Conservation (phyloP, 1,140 invertebrate genomes). For the Gerris buenoi region DNA sequence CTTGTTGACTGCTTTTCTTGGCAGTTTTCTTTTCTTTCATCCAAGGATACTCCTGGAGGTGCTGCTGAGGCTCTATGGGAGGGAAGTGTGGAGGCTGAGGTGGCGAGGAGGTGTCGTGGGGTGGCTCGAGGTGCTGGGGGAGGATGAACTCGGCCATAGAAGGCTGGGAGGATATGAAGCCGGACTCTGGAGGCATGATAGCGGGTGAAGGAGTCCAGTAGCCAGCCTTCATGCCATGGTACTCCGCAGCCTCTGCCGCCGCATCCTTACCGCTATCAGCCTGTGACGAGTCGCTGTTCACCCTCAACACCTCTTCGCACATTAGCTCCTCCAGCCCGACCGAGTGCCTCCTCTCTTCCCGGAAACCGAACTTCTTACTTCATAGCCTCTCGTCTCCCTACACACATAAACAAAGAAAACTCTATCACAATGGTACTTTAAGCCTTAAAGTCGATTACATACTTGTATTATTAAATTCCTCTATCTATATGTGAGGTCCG, state of each 20-base stretch:
- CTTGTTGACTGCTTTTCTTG: conserved; percentile 75
- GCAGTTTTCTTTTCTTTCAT: conserved; percentile 96
- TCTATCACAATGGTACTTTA: too few species aligned
- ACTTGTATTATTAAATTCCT: too few species aligned
- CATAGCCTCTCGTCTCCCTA: not conserved
- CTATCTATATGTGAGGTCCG: too few species aligned
- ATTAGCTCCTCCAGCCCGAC: conserved; percentile 14
- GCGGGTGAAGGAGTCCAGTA: not conserved
- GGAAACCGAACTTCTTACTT: not conserved
- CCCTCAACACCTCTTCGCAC: conserved; percentile 16
- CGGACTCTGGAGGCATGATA: conserved; percentile 43
- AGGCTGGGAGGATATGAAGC: conserved; percentile 81
- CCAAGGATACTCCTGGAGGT: conserved; percentile 86
- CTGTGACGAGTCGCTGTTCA: conserved; percentile 15
- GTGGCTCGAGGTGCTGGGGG: conserved; percentile 46
- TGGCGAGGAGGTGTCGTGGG: conserved; percentile 39
- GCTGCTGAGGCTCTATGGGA: conserved; percentile 39
- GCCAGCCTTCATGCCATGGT: conserved; percentile 6
- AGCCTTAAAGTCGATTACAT: too few species aligned
- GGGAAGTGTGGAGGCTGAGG: conserved; percentile 17
- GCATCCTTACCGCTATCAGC: conserved; percentile 17
- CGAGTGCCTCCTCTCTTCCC: not conserved
- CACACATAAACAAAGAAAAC: not conserved
- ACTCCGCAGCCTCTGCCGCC: conserved; percentile 14
- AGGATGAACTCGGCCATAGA: conserved; percentile 85